Evolutionary conservation across 2,797 vertebrate species (phyloP), one percentile per base, ranked within the genome.

Genomic region (Sylvilagus floridanus): DNA sequence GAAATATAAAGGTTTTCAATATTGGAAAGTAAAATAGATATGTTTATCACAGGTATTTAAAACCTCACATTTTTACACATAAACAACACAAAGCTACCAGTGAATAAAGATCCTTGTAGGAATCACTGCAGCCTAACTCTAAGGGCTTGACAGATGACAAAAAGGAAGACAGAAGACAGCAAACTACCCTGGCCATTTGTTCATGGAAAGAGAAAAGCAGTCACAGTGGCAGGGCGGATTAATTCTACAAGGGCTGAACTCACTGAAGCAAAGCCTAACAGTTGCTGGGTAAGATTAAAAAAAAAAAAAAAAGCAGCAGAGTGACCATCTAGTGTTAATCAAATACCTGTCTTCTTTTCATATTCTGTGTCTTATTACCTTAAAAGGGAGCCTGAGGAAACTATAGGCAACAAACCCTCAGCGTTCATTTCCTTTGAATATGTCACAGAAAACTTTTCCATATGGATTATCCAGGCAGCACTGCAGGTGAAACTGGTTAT

Each of bases 21-120:
- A 91, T 4, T 42, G 28, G n/a, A 91, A 93, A 85, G 79, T 68
- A 88, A 96, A 90, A 86, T 63, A 42, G 78, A 32, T 94, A 24
- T 92, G 68, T 79, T 91, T 79, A 66, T 63, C 30, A 54, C 13
- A 17, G 22, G 17, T 57, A 83, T 83, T 79, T 37, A 60, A 95
- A 92, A 35, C 21, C 24, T 69, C 24, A 22, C 12, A 6, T 26
- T 73, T 86, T 72, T 35, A 42, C 5, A 93, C 14, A 35, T 21
- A 88, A 93, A 85, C 47, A 93, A n/a, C 50, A 94, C 10, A 76
- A n/a, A 88, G 63, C 16, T 65, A 89, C 84, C 24, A 52, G 50
- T 54, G 16, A 78, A 66, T 60, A 83, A 79, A 91, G 68, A 32
- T 76, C 5, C 50, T 71, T 77, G 17, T 69, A 89, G 90, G 35